A percentile compares a stretch with the other conserved stretches of the same genome.
These are phyloP conservation scores for Morpho achilles DNA, from an alignment of 2,888 invertebrate genomes.

Conservation along the genomic window DNA sequence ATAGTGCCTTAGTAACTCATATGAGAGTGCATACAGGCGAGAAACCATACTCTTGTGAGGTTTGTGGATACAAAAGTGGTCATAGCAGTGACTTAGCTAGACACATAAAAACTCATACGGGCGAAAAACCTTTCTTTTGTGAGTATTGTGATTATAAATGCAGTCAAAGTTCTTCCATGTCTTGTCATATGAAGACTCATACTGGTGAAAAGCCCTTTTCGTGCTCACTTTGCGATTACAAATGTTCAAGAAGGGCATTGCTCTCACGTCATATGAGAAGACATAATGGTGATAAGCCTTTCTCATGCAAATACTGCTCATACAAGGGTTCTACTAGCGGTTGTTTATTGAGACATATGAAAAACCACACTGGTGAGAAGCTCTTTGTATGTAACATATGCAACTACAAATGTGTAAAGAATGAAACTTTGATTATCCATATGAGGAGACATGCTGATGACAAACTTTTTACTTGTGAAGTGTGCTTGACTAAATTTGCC, in stretches of 20 bases:
- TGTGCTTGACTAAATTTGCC: no score
- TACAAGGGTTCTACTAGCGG: neutral
- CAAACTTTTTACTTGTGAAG: neutral
- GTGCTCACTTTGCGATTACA: neutral
- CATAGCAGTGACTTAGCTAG: neutral
- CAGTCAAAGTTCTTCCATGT: neutral
- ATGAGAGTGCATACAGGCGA: neutral
- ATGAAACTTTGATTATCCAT: neutral
- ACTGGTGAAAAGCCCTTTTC: neutral
- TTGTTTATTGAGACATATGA: neutral
- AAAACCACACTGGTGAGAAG: neutral
- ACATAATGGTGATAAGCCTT: neutral
- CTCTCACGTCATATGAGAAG: neutral
- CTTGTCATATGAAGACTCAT: neutral
- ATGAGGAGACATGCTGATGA: neutral
- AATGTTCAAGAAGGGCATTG: neutral
- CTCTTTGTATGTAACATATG: neutral
- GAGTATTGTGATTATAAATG: neutral
- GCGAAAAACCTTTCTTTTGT: conserved; percentile 1
- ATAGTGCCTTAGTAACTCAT: neutral
- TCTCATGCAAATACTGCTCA: neutral
- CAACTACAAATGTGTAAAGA: neutral
- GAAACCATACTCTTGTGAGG: neutral
- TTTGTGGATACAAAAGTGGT: neutral
- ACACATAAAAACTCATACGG: neutral